A percentile compares a stretch with the other conserved stretches of the same genome.
Evolutionary conservation across 2,888 invertebrate genomes (phyloP).

Genomic region (Oscheius myriophilus): DNA sequence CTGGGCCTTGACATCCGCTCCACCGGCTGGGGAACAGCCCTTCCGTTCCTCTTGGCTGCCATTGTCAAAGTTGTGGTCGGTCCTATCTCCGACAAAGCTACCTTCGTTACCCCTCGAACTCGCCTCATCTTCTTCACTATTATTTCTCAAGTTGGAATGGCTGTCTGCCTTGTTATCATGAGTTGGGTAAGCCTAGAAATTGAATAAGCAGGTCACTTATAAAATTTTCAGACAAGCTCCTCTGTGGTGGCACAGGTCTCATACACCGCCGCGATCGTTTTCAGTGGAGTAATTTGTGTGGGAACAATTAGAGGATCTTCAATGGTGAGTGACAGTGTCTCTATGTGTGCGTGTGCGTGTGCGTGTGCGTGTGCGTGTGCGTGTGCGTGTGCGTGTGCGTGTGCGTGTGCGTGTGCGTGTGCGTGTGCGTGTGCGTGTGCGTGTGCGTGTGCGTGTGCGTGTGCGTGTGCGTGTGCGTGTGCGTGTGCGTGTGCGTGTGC

Average conservation of each 20-base stretch:
- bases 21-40: slow-evolving; percentile 40
- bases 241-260: slow-evolving; percentile 45
- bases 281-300: slow-evolving; percentile 55
- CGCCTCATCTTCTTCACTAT: slow-evolving; percentile 50
- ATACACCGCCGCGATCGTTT: slow-evolving; percentile 53
- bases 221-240: slow-evolving; percentile 34
- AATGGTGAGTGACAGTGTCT: slow-evolving; percentile 44
- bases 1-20: slow-evolving; percentile 35
- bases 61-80: slow-evolving; percentile 38
- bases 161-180: slow-evolving; percentile 47
- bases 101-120: slow-evolving; percentile 35
- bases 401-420: too few species aligned
- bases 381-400: too few species aligned
- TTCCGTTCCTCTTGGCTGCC: slow-evolving; percentile 39
- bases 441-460: too few species aligned
- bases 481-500: too few species aligned
- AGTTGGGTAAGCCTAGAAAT: slow-evolving; percentile 31
- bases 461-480: too few species aligned
- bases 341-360: too few species aligned
- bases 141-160: slow-evolving; percentile 51
- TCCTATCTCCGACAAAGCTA: slow-evolving; percentile 38
- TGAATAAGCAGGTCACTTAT: background rate
- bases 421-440: too few species aligned
- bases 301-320: slow-evolving; percentile 54
- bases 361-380: too few species aligned